Percentiles rank a stretch among this genome's conserved stretches.
phyloP scores from a whole-genome alignment of 2,797 vertebrate genomes.

The Pelobates cultripes region DNA sequence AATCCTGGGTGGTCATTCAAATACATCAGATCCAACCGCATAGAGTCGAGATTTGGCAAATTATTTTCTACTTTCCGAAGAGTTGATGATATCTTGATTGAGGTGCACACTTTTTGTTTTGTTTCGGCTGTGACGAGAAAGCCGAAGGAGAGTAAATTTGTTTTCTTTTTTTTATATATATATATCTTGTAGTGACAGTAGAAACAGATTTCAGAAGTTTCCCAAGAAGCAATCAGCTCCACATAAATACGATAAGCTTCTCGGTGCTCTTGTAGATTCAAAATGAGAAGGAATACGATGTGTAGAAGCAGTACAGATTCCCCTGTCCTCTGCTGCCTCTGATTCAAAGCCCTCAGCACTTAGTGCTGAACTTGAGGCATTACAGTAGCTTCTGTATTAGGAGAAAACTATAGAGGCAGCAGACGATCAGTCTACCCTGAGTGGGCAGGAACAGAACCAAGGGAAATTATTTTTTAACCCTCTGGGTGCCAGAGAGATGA shows the following conservation, averaged over 20 bases:
- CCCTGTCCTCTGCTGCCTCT: slow-evolving; percentile 5
- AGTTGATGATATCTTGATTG: background rate
- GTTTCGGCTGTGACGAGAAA: too few species aligned
- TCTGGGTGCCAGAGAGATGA: background rate
- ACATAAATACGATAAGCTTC: background rate
- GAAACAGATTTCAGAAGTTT: background rate
- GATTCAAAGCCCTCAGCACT: slow-evolving; percentile 34
- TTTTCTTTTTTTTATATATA: background rate
- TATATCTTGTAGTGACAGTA: background rate
- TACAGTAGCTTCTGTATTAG: slow-evolving; percentile 40
- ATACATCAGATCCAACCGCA: slow-evolving; percentile 37
- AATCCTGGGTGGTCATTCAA: slow-evolving; percentile 23
- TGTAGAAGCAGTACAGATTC: background rate
- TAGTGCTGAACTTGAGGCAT: slow-evolving; percentile 35
- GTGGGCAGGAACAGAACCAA: slow-evolving; percentile 38
- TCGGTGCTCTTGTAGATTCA: background rate
- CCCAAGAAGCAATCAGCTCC: background rate
- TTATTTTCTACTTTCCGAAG: background rate
- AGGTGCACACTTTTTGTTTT: background rate
- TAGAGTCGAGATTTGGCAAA: slow-evolving; percentile 1
- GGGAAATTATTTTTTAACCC: background rate
- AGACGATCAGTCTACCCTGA: slow-evolving; percentile 25
- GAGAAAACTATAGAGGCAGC: slow-evolving; percentile 32
- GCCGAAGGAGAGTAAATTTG: too few species aligned
- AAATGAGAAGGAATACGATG: background rate